A percentile compares a stretch with the other conserved stretches of the same genome.
Evolutionary conservation across 2,888 invertebrate species (phyloP).

Genomic region (Scaptodrosophila latifasciaeformis): DNA sequence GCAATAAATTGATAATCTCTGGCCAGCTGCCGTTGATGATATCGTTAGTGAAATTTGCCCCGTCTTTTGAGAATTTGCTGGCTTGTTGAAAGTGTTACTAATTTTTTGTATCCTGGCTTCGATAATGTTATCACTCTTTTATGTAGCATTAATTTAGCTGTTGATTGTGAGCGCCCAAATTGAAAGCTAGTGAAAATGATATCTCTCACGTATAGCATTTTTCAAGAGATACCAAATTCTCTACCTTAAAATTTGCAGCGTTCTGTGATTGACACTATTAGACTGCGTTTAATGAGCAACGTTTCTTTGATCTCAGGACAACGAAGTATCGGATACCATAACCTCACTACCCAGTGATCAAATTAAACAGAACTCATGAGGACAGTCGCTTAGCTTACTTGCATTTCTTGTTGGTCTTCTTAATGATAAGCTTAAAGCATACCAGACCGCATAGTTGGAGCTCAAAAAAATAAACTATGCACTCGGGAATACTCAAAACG

Average conservation of each 20-base stretch:
- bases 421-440: slow-evolving; percentile 28
- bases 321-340: slow-evolving; percentile 13
- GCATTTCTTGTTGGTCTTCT: neutral
- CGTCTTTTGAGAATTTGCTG: no score
- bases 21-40: slow-evolving; percentile 29
- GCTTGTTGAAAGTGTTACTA: neutral
- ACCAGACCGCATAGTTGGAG: slow-evolving; percentile 44
- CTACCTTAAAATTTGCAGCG: slow-evolving; percentile 31
- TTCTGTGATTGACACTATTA: neutral
- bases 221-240: slow-evolving; percentile 24
- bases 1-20: slow-evolving; percentile 54
- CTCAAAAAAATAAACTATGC: slow-evolving; percentile 34
- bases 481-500: slow-evolving; percentile 52
- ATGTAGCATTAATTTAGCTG: slow-evolving; percentile 8
- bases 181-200: slow-evolving; percentile 57
- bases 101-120: no score
- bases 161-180: slow-evolving; percentile 47
- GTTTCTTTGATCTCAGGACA: slow-evolving; percentile 30
- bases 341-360: slow-evolving; percentile 36
- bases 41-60: slow-evolving; percentile 36
- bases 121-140: neutral
- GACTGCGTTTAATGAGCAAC: slow-evolving; percentile 5
- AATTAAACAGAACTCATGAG: slow-evolving; percentile 14
- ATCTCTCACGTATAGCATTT: slow-evolving; percentile 29
- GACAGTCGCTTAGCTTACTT: neutral